A percentile compares a stretch with the other conserved stretches of the same genome.
Evolutionary conservation across 2,113 vertebrate species (phyloP).

Genomic region (Fregata magnificens): DNA sequence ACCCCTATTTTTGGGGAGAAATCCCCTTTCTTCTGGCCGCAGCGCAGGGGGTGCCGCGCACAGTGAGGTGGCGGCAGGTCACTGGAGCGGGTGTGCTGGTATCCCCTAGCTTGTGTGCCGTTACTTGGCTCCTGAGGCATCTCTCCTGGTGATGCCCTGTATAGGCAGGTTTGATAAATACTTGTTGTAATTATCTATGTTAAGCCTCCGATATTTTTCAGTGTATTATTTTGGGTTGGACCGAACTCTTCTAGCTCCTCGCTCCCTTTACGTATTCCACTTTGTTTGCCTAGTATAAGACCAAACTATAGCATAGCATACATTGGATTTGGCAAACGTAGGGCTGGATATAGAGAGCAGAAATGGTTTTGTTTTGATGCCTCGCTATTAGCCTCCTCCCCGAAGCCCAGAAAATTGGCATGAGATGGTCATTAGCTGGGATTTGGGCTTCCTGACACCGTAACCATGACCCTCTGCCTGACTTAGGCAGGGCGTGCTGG

Average conservation of each 20-base stretch:
- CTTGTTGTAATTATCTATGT: too few species aligned
- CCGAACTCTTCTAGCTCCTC: fast-evolving
- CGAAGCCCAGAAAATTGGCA: neutral
- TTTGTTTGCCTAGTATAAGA: neutral
- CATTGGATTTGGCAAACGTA: fast-evolving
- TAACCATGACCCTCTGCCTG: fast-evolving
- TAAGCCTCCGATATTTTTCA: neutral
- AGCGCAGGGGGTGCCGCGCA: neutral
- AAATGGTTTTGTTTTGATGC: neutral
- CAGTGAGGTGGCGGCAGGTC: neutral
- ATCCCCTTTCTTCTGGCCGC: neutral
- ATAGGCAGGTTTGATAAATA: neutral
- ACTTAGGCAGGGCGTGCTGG: fast-evolving
- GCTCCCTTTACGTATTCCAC: fast-evolving
- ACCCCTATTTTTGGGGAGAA: neutral
- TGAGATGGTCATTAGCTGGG: neutral
- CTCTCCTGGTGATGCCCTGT: neutral
- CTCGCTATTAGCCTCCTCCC: neutral
- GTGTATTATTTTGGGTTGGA: neutral
- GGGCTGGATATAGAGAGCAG: neutral
- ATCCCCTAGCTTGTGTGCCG: neutral
- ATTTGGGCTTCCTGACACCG: neutral
- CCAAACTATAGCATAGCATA: neutral
- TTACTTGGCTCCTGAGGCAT: neutral
- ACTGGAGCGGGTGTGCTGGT: neutral